Evolutionary conservation across 2,113 vertebrate genomes (phyloP), one percentile per base, ranked within the genome.

Genomic region (Onychostoma macrolepis): DNA sequence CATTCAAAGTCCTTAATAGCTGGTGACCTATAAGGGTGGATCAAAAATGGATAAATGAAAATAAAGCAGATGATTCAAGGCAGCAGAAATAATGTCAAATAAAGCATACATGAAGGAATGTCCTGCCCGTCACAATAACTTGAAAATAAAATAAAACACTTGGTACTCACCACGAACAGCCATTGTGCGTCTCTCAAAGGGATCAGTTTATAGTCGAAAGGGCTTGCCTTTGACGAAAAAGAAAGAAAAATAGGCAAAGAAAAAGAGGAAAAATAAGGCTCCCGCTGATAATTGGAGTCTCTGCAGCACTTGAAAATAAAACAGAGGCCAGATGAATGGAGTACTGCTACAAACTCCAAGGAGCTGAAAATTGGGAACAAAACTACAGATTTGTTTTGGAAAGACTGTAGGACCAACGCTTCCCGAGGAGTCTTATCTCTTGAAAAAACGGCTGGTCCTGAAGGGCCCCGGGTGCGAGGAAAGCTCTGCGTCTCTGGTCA

Each of bases 151-250:
- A 77, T 21, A 78, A 90, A 94, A 93, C 91, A 79, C 36, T 85
- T 88, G 84, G 58, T 91, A 95, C 94, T 95, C 91, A 95, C 95
- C 94, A 63, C 78, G 75, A 89, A 89, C 45, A 48, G 90, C 86
- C 91, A 91, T 90, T 89, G 86, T 88, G 91, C 89, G 89, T 93
- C 91, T 89, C 92, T 90, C 90, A 85, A 85, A 80, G 65, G 84
- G 67, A 53, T 71, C 58, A 33, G 72, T 58, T 85, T 71, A 33
- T 17, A 72, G 43, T 30, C 24, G 24, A 80, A 71, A 87, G 76
- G 89, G 78, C 83, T 92, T 91, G 28, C 85, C 90, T 87, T 91
- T 89, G 79, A 26, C 80, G 24, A 17, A 67, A 83, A 88, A 89
- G 38, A 50, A 26, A 80, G 78, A 38, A 80, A 80, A 80, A 80